Conservation (phyloP, 2,888 invertebrate genomes). For the Dromius quadrimaculatus region DNA sequence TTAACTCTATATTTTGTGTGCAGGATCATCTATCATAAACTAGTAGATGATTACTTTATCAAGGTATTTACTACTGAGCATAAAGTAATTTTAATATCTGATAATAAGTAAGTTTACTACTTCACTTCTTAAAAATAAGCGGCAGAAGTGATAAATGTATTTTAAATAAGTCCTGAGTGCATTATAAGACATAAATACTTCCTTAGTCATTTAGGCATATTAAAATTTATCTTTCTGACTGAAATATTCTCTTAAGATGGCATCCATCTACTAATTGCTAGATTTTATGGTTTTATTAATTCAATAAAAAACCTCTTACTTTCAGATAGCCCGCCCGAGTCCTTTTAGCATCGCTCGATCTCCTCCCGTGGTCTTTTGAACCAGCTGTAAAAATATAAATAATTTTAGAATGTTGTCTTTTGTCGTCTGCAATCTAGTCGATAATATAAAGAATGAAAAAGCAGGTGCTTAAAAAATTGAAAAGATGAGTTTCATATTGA, state of each 20-base stretch:
- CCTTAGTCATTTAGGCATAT: too few relatives aligned
- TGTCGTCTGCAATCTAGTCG: not conserved
- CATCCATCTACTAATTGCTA: slow-evolving; percentile 35
- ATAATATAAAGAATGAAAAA: slow-evolving; percentile 3
- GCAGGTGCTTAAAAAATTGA: not conserved
- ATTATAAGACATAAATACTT: too few relatives aligned
- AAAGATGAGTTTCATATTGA: slow-evolving; percentile 1
- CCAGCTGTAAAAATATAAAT: slow-evolving; percentile 26
- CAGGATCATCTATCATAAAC: too few relatives aligned
- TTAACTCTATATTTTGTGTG: too few relatives aligned
- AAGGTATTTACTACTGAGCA: too few relatives aligned
- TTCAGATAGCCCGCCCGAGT: not conserved
- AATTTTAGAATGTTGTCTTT: slow-evolving; percentile 8
- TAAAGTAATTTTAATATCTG: too few relatives aligned
- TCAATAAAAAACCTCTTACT: slow-evolving; percentile 47
- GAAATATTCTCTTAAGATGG: not conserved
- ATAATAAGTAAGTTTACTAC: too few relatives aligned
- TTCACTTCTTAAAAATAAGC: too few relatives aligned
- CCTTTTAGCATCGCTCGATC: slow-evolving; percentile 13
- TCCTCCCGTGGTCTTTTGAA: not conserved
- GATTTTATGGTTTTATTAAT: slow-evolving; percentile 44
- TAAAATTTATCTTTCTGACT: slow-evolving; percentile 2
- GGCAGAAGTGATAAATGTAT: too few relatives aligned
- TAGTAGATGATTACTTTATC: too few relatives aligned
- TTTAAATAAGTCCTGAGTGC: too few relatives aligned